Conservation (phyloP, 2,888 invertebrate species). For the Acrobasis consociella region DNA sequence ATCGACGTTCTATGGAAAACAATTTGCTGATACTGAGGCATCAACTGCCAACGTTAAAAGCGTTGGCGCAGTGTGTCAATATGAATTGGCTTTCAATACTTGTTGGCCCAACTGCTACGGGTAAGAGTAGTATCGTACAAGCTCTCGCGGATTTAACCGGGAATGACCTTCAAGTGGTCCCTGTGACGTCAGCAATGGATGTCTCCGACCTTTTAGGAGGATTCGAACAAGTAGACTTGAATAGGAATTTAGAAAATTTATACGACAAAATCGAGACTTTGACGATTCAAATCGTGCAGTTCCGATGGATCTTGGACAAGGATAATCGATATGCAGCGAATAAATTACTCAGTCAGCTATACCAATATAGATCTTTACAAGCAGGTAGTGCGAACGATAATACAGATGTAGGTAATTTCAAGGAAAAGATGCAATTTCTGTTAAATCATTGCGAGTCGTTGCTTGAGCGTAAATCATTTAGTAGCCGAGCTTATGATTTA, state of each 20-base stretch:
- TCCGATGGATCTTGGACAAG: slow-evolving; percentile 59
- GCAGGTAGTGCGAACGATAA: slow-evolving; percentile 38
- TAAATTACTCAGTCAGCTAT: slow-evolving; percentile 55
- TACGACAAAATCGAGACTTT: slow-evolving; percentile 81
- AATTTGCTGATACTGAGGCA: slow-evolving; percentile 73
- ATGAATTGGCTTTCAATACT: slow-evolving; percentile 97
- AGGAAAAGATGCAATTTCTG: slow-evolving; percentile 57
- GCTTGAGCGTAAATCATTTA: slow-evolving; percentile 30
- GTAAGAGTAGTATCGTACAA: slow-evolving; percentile 91
- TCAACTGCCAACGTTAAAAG: slow-evolving; percentile 88
- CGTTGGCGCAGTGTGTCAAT: slow-evolving; percentile 92
- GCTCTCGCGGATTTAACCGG: slow-evolving; percentile 89
- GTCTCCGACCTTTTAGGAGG: slow-evolving; percentile 97
- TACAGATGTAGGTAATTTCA: slow-evolving; percentile 52
- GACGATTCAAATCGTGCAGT: slow-evolving; percentile 69
- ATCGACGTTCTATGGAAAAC: slow-evolving; percentile 57
- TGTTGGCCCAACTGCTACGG: slow-evolving; percentile 89
- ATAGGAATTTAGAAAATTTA: slow-evolving; percentile 88
- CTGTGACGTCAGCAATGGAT: slow-evolving; percentile 96
- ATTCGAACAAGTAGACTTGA: slow-evolving; percentile 95
- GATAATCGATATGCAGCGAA: slow-evolving; percentile 50
- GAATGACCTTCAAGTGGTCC: slow-evolving; percentile 87
- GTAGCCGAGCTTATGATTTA: slow-evolving; percentile 35
- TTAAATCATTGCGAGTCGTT: slow-evolving; percentile 54
- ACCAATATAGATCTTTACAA: slow-evolving; percentile 56